Base-by-base conservation (phyloP, 2,113 vertebrate species). In the Osmerus eperlanus region DNA sequence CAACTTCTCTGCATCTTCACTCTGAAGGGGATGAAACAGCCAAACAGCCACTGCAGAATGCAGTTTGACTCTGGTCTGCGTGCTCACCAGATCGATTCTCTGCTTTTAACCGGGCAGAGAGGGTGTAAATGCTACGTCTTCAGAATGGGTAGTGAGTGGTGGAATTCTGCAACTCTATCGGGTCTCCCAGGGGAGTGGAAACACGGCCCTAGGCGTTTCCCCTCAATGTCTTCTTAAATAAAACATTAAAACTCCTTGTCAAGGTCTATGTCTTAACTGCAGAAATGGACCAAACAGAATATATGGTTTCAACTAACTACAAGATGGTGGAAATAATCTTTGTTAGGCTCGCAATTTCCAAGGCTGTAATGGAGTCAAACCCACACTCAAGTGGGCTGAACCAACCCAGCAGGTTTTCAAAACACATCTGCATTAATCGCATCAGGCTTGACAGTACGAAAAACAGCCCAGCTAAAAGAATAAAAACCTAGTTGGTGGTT, bases 11-110 rank as follows among this genome's bases (percentile, higher is more conserved):
- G 80, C 81, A 85, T 85, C 83, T 83, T 80, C 73, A 58, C 82
- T 77, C 61, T 70, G 73, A 80, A 85, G 55, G 72, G 77, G 82
- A 3, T 4, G 53, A 86, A 87, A 88, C 80, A 83, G 78, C 77
- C 80, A 80, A 83, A 86, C 84, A 84, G 88, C 83, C 76, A 82
- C 68, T 78, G 78, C 23, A 80, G 81, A 86, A 84, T 83, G 77
- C 68, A 77, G 82, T 83, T 83, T 71, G 78, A 76, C 79, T 81
- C 29, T 72, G 69, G 56, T 61, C 74, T 70, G 76, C 74, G 70
- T 47, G 7, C 9, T 47, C 41, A 2, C 41, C 9, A 11, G 41
- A 47, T 47, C 41, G 41, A 47, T 47, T 47, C 8, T 9, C 41
- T 47, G 2, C 41, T 47, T 47, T 47, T 9, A 47, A 47, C 9